Evolutionary conservation across 2,113 vertebrate species (phyloP), one percentile per base, ranked within the genome.

Genomic region (Speoplatyrhinus poulsoni): DNA sequence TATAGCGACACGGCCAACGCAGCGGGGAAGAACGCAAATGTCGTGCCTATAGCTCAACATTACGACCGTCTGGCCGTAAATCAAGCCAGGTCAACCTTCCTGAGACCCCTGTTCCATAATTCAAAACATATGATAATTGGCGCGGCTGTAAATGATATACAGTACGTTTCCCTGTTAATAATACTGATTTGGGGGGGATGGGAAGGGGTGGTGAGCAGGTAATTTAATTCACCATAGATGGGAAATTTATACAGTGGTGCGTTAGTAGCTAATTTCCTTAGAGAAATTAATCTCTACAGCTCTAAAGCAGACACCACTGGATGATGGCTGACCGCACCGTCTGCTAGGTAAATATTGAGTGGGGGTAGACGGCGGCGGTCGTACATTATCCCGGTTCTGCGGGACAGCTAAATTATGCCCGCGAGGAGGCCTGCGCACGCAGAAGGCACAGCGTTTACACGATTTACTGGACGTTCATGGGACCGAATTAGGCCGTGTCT

Each of bases 211-310:
- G n/a, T n/a, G n/a, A n/a, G n/a, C 2, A 19, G 67, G 74, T 86
- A 85, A 91, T 91, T 89, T 73, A 87, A 80, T 89, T 87, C 76
- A 78, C 63, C 76, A 64, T 77, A 82, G 54, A 81, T 57, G 56
- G 79, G 58, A 55, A 77, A 91, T 89, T 82, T 87, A 85, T 78
- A 81, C 67, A 68, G 71, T 67, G 53, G 67, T 10, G 48, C 76
- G 88, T 89, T 75, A 84, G 82, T 66, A 56, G 77, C 80, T 84
- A 83, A 88, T 90, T 91, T 90, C 88, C 90, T 85, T 16, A 12
- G 86, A 87, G 91, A 90, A 87, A 92, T 90, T 69, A 82, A 89
- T 90, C 87, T 85, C 65, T 56, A 60, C 70, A 60, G 73, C 62
- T 79, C 70, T 56, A 70, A 79, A 67, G 65, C 64, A 65, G 47